Conservation (phyloP, 2,888 invertebrate species). For the Dascillus cervinus region DNA sequence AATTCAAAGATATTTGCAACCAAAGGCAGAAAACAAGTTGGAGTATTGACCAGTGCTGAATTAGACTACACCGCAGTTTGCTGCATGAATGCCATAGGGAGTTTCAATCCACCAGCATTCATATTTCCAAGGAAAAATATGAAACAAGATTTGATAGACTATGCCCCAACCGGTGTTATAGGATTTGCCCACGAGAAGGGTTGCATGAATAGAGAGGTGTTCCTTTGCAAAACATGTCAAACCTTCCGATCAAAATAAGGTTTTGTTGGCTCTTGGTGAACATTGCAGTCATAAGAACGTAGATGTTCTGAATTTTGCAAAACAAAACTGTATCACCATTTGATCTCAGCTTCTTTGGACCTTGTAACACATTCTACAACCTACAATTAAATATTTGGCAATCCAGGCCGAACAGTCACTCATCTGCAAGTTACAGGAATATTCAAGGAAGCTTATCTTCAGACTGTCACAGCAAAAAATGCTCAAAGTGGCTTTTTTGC, state of each 20-base stretch:
- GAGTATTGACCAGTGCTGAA: constrained; percentile 33
- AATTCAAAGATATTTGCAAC: constrained; percentile 31
- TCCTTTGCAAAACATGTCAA: constrained; percentile 24
- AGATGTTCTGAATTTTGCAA: too few species aligned
- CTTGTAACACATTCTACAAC: constrained; percentile 26
- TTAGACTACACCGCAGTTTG: constrained; percentile 29
- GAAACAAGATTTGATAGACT: constrained; percentile 25
- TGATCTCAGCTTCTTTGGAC: constrained; percentile 27
- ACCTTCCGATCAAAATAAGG: constrained; percentile 19
- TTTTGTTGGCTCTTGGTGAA: constrained; percentile 25
- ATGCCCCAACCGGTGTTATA: constrained; percentile 30
- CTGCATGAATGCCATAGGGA: constrained; percentile 28
- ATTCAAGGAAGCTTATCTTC: constrained; percentile 25
- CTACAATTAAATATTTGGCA: constrained; percentile 25
- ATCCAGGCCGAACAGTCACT: constrained; percentile 28
- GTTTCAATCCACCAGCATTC: constrained; percentile 29
- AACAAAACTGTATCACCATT: too few species aligned
- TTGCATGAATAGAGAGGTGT: constrained; percentile 26
- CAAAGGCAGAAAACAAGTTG: constrained; percentile 35
- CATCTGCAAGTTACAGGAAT: constrained; percentile 24
- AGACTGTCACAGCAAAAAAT: constrained; percentile 18
- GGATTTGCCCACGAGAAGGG: constrained; percentile 27
- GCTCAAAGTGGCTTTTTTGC: constrained; percentile 1
- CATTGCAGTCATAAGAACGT: constrained; percentile 22
- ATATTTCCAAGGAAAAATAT: too few species aligned